A percentile compares a stretch with the other conserved stretches of the same genome.
phyloP scores from a whole-genome alignment of 2,797 vertebrate species.

The Ficedula albicollis region DNA sequence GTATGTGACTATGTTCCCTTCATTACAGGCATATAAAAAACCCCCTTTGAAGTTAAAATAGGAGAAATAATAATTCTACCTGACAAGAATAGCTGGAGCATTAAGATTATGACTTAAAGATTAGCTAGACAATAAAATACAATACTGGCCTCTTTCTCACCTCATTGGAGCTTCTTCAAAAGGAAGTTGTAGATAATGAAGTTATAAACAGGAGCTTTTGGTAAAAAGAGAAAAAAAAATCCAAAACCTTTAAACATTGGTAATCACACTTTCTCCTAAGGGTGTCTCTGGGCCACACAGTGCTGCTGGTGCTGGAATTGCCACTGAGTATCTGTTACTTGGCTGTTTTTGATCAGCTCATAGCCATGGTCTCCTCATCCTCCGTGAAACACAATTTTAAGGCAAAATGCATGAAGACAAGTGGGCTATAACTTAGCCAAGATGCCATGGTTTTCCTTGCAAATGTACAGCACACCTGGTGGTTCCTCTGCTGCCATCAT shows the following conservation, averaged over 20 bases:
- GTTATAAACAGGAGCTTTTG: not conserved
- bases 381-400: not conserved
- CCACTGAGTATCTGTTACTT: not conserved
- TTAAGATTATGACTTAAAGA: not conserved
- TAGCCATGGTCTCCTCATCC: not conserved
- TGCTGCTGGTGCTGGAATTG: not conserved
- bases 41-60: not conserved
- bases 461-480: not conserved
- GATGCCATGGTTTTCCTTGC: not conserved
- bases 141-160: not conserved
- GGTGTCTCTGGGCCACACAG: not conserved
- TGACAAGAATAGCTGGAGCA: not conserved
- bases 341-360: not conserved
- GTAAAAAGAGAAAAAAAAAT: not conserved
- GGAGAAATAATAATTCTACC: conserved; percentile 5
- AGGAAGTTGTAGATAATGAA: not conserved
- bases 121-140: not conserved
- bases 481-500: not conserved
- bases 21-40: not conserved
- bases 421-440: not conserved
- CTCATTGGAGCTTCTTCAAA: not conserved
- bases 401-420: not conserved
- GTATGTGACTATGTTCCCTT: not conserved
- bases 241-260: not conserved
- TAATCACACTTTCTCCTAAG: not conserved